phyloP scores from a whole-genome alignment of 2,797 vertebrate species.

The Lepus oiostolus region DNA sequence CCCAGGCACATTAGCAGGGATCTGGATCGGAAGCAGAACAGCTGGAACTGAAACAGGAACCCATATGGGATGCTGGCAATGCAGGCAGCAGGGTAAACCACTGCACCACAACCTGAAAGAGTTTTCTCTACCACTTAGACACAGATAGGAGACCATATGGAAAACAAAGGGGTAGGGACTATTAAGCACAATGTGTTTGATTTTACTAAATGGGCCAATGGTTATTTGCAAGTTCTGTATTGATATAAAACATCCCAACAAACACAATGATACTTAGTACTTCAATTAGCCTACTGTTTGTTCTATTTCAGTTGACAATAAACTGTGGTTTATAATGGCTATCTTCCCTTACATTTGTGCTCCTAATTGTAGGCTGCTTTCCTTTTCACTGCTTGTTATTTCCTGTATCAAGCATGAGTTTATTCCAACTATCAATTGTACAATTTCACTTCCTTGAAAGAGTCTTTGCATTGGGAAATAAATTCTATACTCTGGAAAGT shows the following conservation, averaged over 20 bases:
- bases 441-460: slow-evolving; percentile 52
- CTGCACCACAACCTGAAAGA: not conserved
- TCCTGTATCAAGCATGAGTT: not conserved
- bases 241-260: slow-evolving; percentile 3
- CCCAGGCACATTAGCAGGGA: too few relatives aligned
- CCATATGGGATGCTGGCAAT: too few relatives aligned
- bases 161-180: not conserved
- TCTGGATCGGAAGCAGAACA: too few relatives aligned
- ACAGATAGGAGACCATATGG: not conserved
- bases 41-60: too few relatives aligned
- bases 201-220: slow-evolving; percentile 8
- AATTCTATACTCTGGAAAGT: slow-evolving; percentile 15
- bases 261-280: not conserved
- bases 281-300: slow-evolving; percentile 15
- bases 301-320: slow-evolving; percentile 2
- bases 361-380: not conserved
- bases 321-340: slow-evolving; percentile 2
- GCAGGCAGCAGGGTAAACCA: too few relatives aligned
- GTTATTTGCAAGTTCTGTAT: not conserved
- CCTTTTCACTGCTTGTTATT: not conserved
- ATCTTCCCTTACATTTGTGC: slow-evolving; percentile 36
- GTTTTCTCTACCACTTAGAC: not conserved
- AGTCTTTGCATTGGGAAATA: slow-evolving; percentile 41
- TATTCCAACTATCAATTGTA: not conserved
- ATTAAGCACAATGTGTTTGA: not conserved